A percentile compares a stretch with the other conserved stretches of the same genome.
These are phyloP conservation scores for Euleptes europaea DNA, from an alignment of 2,113 vertebrate species.

Conservation along the genomic window DNA sequence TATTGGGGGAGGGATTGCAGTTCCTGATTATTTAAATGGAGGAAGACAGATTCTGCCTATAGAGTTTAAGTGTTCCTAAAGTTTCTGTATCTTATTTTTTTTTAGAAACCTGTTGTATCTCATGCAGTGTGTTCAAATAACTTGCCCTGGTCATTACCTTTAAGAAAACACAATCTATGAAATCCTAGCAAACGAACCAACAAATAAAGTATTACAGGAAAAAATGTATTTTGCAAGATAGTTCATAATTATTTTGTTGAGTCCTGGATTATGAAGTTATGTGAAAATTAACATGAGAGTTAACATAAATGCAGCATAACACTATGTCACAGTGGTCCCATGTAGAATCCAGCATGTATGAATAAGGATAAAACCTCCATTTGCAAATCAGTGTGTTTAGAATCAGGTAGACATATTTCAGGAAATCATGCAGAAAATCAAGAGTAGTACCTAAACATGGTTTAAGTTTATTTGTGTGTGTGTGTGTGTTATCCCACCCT, in stretches of 20 bases:
- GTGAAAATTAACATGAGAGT: neutral
- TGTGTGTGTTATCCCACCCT: too few species aligned
- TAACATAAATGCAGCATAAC: neutral
- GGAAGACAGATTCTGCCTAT: neutral
- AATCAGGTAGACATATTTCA: too few species aligned
- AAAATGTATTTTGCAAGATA: constrained; percentile 11
- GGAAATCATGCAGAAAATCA: too few species aligned
- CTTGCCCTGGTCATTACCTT: constrained; percentile 35
- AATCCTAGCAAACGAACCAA: constrained; percentile 35
- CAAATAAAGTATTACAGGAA: constrained; percentile 59
- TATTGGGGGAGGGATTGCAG: too few species aligned
- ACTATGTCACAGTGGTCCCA: neutral
- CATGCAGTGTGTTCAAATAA: neutral
- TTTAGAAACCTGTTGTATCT: neutral
- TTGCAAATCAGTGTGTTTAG: too few species aligned
- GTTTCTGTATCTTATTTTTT: neutral
- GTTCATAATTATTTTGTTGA: neutral
- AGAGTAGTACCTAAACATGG: too few species aligned
- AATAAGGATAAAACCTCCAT: too few species aligned
- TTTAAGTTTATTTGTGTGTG: too few species aligned
- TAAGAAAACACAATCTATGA: constrained; percentile 51
- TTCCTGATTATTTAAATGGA: neutral
- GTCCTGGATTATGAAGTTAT: neutral
- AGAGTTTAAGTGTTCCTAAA: neutral
- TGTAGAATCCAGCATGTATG: too few species aligned